Percentiles rank a stretch among this genome's conserved stretches.
Evolutionary conservation across 2,888 invertebrate genomes (phyloP).

Genomic region (Drosophila tripunctata): DNA sequence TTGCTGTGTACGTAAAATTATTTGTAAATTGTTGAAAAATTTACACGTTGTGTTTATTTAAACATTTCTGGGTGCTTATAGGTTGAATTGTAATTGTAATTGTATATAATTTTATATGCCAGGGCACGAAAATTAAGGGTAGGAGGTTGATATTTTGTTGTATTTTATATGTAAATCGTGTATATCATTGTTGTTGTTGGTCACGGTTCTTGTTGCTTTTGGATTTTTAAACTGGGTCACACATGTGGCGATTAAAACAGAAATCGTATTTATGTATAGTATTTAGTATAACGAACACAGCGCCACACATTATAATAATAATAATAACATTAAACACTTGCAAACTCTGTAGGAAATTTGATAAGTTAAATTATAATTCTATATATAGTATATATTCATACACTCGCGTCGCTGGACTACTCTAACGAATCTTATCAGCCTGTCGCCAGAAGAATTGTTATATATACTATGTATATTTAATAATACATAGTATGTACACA

Average conservation of each 20-base stretch:
- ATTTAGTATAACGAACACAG: constrained; percentile 42
- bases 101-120: constrained; percentile 65
- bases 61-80: constrained; percentile 54
- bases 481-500: constrained; percentile 1
- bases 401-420: not conserved
- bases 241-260: constrained; percentile 75
- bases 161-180: constrained; percentile 55
- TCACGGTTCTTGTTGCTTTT: constrained; percentile 48
- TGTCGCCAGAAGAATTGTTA: constrained; percentile 42
- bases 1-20: constrained; percentile 1
- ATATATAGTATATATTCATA: constrained; percentile 2
- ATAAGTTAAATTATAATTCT: constrained; percentile 56
- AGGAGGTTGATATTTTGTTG: constrained; percentile 5
- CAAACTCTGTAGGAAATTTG: constrained; percentile 54
- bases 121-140: constrained; percentile 30
- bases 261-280: constrained; percentile 46
- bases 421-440: constrained; percentile 67
- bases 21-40: constrained; percentile 34
- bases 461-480: constrained; percentile 4
- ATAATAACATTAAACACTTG: constrained; percentile 42
- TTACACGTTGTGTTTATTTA: constrained; percentile 48
- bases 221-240: constrained; percentile 69
- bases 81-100: constrained; percentile 45
- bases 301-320: no score
- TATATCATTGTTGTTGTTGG: constrained; percentile 42